phyloP scores from a whole-genome alignment of 2,888 invertebrate genomes.

The Autographa gamma region DNA sequence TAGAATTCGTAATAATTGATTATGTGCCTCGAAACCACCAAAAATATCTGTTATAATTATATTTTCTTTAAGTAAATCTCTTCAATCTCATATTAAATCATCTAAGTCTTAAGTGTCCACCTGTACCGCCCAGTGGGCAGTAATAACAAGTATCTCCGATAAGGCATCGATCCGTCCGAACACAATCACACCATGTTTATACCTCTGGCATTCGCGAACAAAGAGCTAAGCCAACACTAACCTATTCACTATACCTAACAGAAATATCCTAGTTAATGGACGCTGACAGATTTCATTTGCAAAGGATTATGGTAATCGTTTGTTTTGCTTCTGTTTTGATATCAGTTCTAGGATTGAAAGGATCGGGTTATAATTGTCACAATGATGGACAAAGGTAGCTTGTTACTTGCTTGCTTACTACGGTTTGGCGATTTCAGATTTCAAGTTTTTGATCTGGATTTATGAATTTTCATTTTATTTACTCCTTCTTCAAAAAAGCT shows the following conservation, averaged over 20 bases:
- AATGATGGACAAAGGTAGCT: too few species aligned
- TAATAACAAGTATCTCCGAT: constrained; percentile 32
- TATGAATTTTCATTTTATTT: too few species aligned
- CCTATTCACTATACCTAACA: neutral
- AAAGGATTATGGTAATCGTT: neutral
- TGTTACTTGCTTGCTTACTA: too few species aligned
- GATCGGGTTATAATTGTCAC: too few species aligned
- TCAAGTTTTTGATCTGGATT: too few species aligned
- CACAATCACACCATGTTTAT: constrained; percentile 35
- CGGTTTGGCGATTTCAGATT: too few species aligned
- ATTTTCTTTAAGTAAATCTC: neutral
- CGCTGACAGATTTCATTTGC: neutral
- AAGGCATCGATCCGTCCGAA: constrained; percentile 43
- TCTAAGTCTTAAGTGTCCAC: neutral
- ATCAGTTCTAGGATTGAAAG: neutral
- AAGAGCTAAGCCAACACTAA: neutral
- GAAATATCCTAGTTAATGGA: neutral
- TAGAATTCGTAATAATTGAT: too few species aligned
- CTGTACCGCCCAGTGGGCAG: constrained; percentile 25
- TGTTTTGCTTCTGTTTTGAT: neutral
- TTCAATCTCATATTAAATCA: neutral
- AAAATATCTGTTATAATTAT: too few species aligned
- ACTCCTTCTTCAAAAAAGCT: too few species aligned
- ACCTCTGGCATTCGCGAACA: neutral
- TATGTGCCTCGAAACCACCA: too few species aligned